Base-by-base conservation (phyloP, 1,140 invertebrate species). In the Acromyrmex echinatior region DNA sequence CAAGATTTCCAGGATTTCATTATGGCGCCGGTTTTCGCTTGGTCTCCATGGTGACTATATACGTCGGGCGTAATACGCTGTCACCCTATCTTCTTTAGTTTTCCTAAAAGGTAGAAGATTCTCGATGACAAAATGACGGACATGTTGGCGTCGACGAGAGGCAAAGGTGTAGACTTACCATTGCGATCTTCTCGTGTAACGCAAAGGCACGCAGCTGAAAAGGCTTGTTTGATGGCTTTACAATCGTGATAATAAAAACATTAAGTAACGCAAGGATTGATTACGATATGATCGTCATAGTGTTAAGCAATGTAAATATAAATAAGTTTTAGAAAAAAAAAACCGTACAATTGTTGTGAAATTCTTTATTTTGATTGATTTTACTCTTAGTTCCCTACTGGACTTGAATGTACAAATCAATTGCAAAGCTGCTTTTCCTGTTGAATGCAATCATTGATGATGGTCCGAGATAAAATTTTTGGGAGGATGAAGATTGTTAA, bases 31-130 rank as follows among this genome's bases (percentile, higher is more conserved):
- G 82, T 77, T 73, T 77, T 88, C 66, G 56, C 76, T 80, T 62
- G 51, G 88, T 91, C 90, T 62, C 90, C 91, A 88, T 92, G 85
- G 88, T 70, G 88, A 90, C 91, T 91, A 49, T 88, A 74, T 85
- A 82, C 51, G 62, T 71, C 56, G 62, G 45, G 10, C 53, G 62
- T 85, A 85, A 88, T 70, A 82, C 76, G 60, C 71, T 87, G 63
- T 86, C 18, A 71, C 74, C 86, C 86, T 85, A 86, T 89, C 87
- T 87, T 74, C 71, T 68, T 87, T 82, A 70, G 88, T 91, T 91
- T 88, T 91, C 78, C 51, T 60, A 87, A 77, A 71, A 79, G 74
- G 84, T 86, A 76, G 86, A 77, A 86, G 21, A 65, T 68, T 90
- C 81, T 88, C 79, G 88, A 85, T 74, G 63, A 87, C 86, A 85